Evolutionary conservation across 2,113 vertebrate genomes (phyloP).

Genomic region (Eubucco bourcierii): DNA sequence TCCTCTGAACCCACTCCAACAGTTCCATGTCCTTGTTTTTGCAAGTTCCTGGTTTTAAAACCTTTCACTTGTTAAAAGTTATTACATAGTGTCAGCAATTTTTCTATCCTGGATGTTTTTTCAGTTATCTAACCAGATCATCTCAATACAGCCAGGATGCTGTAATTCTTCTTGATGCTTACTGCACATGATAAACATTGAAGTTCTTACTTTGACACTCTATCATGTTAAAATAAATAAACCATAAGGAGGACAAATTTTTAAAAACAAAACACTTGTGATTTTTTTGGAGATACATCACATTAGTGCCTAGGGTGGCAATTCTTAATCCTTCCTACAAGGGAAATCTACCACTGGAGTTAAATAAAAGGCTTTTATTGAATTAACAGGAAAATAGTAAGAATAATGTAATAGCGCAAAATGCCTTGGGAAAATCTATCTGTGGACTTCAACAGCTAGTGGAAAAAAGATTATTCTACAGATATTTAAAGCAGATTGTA

Average conservation of each 20-base stretch:
- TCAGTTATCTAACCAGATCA: background rate
- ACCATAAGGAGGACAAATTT: background rate
- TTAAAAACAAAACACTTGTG: background rate
- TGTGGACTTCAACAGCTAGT: background rate
- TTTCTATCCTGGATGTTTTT: background rate
- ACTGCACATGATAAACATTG: background rate
- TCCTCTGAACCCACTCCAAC: too few species aligned
- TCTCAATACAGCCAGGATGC: background rate
- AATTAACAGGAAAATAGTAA: conserved; percentile 2
- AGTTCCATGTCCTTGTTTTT: background rate
- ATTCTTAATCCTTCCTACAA: background rate
- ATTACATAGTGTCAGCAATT: background rate
- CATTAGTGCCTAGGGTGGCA: background rate
- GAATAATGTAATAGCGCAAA: background rate
- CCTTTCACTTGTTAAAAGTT: background rate
- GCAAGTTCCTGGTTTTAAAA: background rate
- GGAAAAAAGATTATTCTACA: background rate
- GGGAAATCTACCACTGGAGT: background rate
- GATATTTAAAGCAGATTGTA: background rate
- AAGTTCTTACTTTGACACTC: background rate
- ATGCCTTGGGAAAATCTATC: background rate
- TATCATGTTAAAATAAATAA: background rate
- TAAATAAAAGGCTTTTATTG: background rate
- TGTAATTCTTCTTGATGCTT: background rate
- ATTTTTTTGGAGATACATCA: background rate